A percentile compares a stretch with the other conserved stretches of the same genome.
Conservation (phyloP, 92 coral and sea anemone species). For the Epizoanthus rinbou region DNA sequence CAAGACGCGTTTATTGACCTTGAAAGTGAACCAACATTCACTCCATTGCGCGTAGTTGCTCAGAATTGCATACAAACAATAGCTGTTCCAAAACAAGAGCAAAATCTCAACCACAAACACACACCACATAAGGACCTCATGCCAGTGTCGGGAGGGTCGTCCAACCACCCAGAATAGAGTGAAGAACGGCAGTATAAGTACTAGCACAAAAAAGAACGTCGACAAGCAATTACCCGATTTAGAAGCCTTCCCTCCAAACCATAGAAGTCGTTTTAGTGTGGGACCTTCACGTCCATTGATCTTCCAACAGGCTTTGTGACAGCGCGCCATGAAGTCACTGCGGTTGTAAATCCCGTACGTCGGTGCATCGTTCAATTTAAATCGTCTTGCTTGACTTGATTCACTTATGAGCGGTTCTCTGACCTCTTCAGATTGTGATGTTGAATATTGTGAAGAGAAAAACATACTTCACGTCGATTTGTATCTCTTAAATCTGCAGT, state of each 20-base stretch:
- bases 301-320: conserved; percentile 31
- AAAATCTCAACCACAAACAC: conserved; percentile 24
- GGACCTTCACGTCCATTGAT: conserved; percentile 36
- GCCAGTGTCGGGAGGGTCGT: conserved; percentile 25
- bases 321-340: conserved; percentile 42
- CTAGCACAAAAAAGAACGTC: conserved; percentile 24
- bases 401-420: conserved; percentile 17
- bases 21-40: conserved; percentile 37
- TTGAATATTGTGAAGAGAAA: conserved; percentile 42
- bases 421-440: conserved; percentile 33
- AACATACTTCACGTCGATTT: conserved; percentile 16
- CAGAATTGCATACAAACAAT: conserved; percentile 29
- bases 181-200: conserved; percentile 17
- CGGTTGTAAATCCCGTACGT: conserved; percentile 42
- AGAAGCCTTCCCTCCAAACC: conserved; percentile 43
- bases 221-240: conserved; percentile 36
- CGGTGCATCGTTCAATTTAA: conserved; percentile 35
- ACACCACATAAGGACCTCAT: conserved; percentile 40
- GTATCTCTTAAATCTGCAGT: background rate
- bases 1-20: conserved; percentile 32
- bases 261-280: conserved; percentile 23
- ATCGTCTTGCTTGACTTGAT: conserved; percentile 25
- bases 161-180: conserved; percentile 17
- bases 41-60: conserved; percentile 33
- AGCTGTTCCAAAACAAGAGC: conserved; percentile 32